phyloP scores from a whole-genome alignment of 2,888 invertebrate species.

The Camponotus fellah region DNA sequence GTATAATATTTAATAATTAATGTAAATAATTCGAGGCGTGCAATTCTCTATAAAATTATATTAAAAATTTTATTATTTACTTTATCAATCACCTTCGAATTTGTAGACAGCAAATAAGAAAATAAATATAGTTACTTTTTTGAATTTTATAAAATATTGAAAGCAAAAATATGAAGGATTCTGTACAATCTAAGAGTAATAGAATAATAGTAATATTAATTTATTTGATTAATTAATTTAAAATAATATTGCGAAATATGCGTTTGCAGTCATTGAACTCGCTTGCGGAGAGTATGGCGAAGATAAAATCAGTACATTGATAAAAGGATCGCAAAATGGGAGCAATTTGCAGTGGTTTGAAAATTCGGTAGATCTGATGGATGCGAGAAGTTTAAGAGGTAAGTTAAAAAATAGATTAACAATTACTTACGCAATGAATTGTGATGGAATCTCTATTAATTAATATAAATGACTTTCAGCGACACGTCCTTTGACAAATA shows the following conservation, averaged over 20 bases:
- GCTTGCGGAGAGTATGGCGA: slow-evolving; percentile 96
- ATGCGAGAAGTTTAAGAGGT: slow-evolving; percentile 88
- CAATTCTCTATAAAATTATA: background rate
- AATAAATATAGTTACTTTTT: too few species aligned
- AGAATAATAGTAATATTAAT: background rate
- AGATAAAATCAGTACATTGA: slow-evolving; percentile 90
- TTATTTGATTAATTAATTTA: background rate
- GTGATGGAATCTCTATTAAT: background rate
- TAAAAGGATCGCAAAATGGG: slow-evolving; percentile 91
- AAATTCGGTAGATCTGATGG: slow-evolving; percentile 87
- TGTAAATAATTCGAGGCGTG: background rate
- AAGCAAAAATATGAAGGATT: background rate
- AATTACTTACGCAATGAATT: background rate
- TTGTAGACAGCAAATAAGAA: too few species aligned
- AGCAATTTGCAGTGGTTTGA: slow-evolving; percentile 90
- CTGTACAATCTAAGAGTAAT: background rate
- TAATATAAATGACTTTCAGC: slow-evolving; percentile 69
- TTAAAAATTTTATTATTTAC: background rate
- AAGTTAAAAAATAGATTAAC: slow-evolving; percentile 24
- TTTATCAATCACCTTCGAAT: too few species aligned
- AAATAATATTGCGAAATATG: background rate
- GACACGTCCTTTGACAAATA: slow-evolving; percentile 64
- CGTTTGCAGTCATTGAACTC: slow-evolving; percentile 93
- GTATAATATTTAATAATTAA: background rate
- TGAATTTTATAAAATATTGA: too few species aligned